Evolutionary conservation across 2,797 vertebrate genomes (phyloP).

Genomic region (Eptatretus atami): DNA sequence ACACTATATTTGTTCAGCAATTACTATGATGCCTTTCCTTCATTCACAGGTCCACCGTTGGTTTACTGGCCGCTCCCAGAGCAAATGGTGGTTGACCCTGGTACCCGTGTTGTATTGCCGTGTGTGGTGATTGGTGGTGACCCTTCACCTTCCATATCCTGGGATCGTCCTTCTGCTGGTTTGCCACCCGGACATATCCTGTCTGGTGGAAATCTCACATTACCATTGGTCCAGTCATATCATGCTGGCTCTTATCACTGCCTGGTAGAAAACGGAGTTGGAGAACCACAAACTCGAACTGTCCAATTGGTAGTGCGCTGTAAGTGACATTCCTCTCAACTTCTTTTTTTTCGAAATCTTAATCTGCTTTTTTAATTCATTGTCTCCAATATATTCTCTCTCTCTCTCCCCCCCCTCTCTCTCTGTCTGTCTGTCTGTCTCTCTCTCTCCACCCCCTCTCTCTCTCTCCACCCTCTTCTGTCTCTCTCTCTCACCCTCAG

Average conservation of each 20-base stretch:
- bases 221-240: slow-evolving; percentile 29
- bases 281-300: slow-evolving; percentile 62
- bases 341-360: slow-evolving; percentile 4
- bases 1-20: no score
- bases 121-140: slow-evolving; percentile 46
- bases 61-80: slow-evolving; percentile 68
- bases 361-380: not conserved
- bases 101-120: slow-evolving; percentile 42
- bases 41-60: slow-evolving; percentile 33
- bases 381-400: slow-evolving; percentile 9
- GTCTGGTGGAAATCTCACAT: slow-evolving; percentile 27
- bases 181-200: slow-evolving; percentile 34
- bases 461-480: no score
- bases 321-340: slow-evolving; percentile 16
- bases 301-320: slow-evolving; percentile 59
- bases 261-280: slow-evolving; percentile 70
- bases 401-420: not conserved
- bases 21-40: not conserved
- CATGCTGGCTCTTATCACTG: slow-evolving; percentile 80
- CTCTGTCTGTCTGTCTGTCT: not conserved
- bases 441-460: no score
- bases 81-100: slow-evolving; percentile 60
- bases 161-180: slow-evolving; percentile 41
- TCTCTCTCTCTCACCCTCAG: no score
- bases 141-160: slow-evolving; percentile 35